phyloP scores from a whole-genome alignment of 1,140 invertebrate genomes.

The Caenorhabditis tropicalis region DNA sequence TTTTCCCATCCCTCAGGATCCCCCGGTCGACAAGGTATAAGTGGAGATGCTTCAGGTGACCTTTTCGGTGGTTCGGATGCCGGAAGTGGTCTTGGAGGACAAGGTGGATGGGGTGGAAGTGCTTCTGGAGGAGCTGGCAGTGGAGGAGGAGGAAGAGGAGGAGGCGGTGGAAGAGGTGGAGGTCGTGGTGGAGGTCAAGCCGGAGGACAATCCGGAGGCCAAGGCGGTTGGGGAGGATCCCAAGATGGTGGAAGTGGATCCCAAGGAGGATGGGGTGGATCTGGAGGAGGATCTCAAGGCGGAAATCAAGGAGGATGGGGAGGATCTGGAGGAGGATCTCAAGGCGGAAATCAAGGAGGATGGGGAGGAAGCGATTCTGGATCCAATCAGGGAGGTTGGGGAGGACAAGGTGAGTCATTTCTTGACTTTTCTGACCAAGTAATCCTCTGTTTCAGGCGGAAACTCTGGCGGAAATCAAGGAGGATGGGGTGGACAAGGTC shows the following conservation, averaged over 20 bases:
- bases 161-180: not conserved
- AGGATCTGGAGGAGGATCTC: not conserved
- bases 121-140: not conserved
- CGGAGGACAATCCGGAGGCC: no score
- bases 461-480: not conserved
- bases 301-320: not conserved
- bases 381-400: not conserved
- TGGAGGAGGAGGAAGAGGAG: not conserved
- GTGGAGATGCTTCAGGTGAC: not conserved
- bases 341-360: no score
- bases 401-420: not conserved
- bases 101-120: not conserved
- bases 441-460: not conserved
- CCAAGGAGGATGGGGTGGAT: not conserved
- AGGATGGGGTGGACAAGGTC: not conserved
- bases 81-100: not conserved
- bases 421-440: not conserved
- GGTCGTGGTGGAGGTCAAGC: not conserved
- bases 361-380: not conserved
- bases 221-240: not conserved
- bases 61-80: not conserved
- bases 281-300: not conserved
- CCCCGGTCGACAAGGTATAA: not conserved
- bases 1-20: not conserved
- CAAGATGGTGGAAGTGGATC: not conserved